Evolutionary conservation across 1,140 invertebrate species (phyloP).

Genomic region (Lethocerus indicus): DNA sequence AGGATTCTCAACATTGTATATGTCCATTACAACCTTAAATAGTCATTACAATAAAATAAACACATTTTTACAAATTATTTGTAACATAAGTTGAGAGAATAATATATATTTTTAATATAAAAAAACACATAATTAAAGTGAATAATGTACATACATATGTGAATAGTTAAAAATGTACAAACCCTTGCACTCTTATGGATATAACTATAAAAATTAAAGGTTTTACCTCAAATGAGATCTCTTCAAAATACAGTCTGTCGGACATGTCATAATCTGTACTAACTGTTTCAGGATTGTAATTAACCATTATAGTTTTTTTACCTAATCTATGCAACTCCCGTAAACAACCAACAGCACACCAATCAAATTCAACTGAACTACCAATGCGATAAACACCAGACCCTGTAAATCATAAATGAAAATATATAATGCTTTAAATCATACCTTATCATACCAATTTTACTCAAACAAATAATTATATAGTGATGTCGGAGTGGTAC

Average conservation of each 20-base stretch:
- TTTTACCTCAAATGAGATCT: constrained; percentile 91
- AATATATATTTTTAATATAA: background rate
- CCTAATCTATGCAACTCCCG: constrained; percentile 71
- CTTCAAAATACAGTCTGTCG: constrained; percentile 95
- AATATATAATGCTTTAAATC: background rate
- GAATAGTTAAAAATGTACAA: too few species aligned
- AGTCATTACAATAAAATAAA: background rate
- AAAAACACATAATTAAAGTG: background rate
- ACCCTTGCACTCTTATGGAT: too few species aligned
- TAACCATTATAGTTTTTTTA: constrained; percentile 94
- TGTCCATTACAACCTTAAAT: constrained; percentile 83
- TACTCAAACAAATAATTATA: background rate
- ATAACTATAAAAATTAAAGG: background rate
- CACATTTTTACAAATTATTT: background rate
- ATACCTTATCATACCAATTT: background rate
- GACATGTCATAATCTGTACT: constrained; percentile 99
- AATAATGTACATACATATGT: background rate
- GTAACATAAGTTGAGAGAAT: too few species aligned
- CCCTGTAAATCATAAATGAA: constrained; percentile 27
- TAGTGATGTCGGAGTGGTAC: background rate
- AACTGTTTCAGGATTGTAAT: constrained; percentile 99
- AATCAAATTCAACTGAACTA: constrained; percentile 98
- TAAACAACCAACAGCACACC: constrained; percentile 95
- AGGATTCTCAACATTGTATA: constrained; percentile 86
- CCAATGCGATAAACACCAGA: constrained; percentile 98